Conservation (phyloP, 1,140 invertebrate genomes). For the Dinothrombium tinctorium region DNA sequence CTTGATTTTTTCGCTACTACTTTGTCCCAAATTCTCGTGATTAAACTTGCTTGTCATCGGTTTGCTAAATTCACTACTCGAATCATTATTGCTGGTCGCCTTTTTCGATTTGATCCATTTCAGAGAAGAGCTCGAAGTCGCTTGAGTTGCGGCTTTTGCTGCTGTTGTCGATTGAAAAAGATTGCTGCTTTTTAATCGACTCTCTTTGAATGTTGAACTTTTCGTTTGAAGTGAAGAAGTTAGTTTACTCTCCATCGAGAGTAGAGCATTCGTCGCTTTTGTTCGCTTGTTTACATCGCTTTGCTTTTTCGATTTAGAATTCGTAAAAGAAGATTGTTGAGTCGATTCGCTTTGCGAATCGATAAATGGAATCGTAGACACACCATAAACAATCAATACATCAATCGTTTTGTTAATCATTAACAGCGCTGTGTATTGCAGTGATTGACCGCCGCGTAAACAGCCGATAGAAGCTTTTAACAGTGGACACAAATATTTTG, state of each 20-base stretch:
- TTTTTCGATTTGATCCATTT: too few species aligned
- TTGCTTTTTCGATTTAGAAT: background rate
- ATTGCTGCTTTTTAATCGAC: background rate
- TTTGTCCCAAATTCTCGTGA: background rate
- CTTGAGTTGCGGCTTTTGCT: background rate
- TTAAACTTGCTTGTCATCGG: background rate
- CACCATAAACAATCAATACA: constrained; percentile 21
- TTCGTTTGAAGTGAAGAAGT: background rate
- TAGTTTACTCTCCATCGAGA: background rate
- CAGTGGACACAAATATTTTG: constrained; percentile 21
- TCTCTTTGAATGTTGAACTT: background rate
- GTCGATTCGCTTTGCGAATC: background rate
- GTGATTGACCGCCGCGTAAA: constrained; percentile 30
- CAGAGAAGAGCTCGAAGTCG: background rate
- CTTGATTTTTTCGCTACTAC: background rate
- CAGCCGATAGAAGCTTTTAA: constrained; percentile 27
- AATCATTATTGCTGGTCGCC: background rate
- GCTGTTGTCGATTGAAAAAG: background rate
- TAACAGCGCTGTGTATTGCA: constrained; percentile 32
- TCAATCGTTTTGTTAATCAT: constrained; percentile 35
- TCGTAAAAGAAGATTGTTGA: background rate
- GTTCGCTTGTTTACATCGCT: background rate
- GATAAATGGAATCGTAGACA: background rate
- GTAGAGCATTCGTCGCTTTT: background rate
- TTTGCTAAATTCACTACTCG: background rate